These are phyloP conservation scores for Sarcophaga peregrina DNA, from an alignment of 1,140 invertebrate species.

Conservation along the genomic window DNA sequence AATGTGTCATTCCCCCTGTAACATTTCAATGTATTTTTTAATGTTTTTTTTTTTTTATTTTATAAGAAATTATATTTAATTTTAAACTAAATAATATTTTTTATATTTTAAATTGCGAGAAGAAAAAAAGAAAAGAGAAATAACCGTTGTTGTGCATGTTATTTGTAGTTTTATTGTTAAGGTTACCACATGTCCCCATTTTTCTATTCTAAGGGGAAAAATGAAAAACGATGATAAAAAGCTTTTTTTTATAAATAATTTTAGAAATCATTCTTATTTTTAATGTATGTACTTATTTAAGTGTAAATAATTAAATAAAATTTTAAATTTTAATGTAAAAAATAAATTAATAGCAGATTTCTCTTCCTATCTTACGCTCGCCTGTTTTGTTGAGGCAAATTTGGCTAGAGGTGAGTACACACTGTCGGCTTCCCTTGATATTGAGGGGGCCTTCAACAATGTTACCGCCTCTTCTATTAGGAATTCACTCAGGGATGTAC, in stretches of 20 bases:
- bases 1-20: neutral
- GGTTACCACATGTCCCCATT: neutral
- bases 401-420: no score
- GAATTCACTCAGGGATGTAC: no score
- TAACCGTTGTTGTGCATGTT: constrained; percentile 1
- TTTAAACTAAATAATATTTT: neutral
- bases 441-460: no score
- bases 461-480: no score
- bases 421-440: no score
- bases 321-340: constrained; percentile 18
- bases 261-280: constrained; percentile 31
- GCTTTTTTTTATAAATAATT: constrained; percentile 28
- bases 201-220: neutral
- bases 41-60: neutral
- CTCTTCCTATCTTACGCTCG: no score
- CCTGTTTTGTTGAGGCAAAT: no score
- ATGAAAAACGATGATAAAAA: neutral
- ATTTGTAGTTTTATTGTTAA: neutral
- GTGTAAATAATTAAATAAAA: constrained; percentile 40
- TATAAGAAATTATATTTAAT: neutral
- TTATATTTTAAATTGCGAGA: neutral
- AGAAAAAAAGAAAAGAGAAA: neutral
- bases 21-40: neutral
- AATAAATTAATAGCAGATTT: neutral
- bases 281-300: constrained; percentile 29